These are phyloP conservation scores for Mesoclemmys tuberculata DNA, from an alignment of 2,113 vertebrate species.

Conservation along the genomic window DNA sequence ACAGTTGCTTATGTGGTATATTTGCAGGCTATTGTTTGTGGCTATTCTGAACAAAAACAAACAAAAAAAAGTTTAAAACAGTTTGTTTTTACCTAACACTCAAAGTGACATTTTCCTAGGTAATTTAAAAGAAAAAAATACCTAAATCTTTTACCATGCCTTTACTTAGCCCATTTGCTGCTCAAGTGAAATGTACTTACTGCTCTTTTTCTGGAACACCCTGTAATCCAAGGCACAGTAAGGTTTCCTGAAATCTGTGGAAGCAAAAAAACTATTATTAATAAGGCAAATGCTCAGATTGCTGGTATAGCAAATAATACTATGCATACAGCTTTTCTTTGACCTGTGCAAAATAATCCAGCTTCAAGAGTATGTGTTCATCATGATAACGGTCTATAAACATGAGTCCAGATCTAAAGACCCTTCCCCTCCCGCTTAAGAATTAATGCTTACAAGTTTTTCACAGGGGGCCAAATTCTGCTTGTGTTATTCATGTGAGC, in stretches of 20 bases:
- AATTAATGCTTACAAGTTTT: neutral
- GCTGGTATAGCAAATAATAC: neutral
- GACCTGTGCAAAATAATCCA: neutral
- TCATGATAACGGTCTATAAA: neutral
- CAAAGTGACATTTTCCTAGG: neutral
- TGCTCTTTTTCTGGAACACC: constrained; percentile 97
- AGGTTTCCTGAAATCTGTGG: constrained; percentile 90
- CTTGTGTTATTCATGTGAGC: neutral
- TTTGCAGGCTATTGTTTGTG: neutral
- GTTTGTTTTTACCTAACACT: neutral
- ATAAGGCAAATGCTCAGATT: constrained; percentile 48
- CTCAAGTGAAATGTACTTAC: constrained; percentile 84
- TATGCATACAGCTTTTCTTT: neutral
- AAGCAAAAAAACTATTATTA: constrained; percentile 61
- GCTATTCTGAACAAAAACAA: neutral
- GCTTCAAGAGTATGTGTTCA: neutral
- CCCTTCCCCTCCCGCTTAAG: neutral
- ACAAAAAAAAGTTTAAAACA: neutral
- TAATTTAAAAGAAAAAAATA: neutral
- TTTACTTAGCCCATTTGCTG: constrained; percentile 7
- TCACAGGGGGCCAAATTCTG: neutral
- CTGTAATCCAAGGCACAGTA: constrained; percentile 94
- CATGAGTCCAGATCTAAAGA: neutral
- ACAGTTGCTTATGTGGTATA: neutral
- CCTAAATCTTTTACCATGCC: neutral